phyloP scores from a whole-genome alignment of 2,113 vertebrate species.

The Todiramphus saurophagus region DNA sequence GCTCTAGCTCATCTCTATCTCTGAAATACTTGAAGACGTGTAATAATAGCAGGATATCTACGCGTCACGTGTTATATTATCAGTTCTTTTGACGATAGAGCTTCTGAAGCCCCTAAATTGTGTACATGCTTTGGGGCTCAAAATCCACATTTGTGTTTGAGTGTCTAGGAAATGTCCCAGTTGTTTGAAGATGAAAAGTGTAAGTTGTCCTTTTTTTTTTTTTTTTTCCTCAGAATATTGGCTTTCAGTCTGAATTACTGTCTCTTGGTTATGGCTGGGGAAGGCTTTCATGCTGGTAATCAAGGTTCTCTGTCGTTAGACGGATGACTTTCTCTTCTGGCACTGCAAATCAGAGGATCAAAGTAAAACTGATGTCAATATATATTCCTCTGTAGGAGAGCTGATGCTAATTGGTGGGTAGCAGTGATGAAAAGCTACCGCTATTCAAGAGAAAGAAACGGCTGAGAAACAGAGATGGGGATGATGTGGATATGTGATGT shows the following conservation, averaged over 20 bases:
- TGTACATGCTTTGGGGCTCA: not conserved
- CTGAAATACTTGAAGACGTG: not conserved
- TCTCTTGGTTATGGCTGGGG: not conserved
- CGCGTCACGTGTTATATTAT: not conserved
- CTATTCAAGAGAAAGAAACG: not conserved
- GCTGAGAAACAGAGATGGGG: not conserved
- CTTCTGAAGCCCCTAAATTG: not conserved
- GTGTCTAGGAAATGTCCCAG: not conserved
- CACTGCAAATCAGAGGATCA: not conserved
- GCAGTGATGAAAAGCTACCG: not conserved
- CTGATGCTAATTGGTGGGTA: not conserved
- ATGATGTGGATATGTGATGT: not conserved
- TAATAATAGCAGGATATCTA: not conserved
- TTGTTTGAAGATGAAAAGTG: not conserved
- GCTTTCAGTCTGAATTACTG: not conserved
- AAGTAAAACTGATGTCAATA: not conserved
- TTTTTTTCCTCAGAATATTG: not conserved
- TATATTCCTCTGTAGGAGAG: not conserved
- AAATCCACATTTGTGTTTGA: not conserved
- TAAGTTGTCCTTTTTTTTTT: rapidly evolving
- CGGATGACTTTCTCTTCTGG: not conserved
- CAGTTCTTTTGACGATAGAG: not conserved
- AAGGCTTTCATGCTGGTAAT: not conserved
- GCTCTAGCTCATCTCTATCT: not conserved
- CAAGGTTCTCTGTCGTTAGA: not conserved